Conservation (phyloP, 2,888 invertebrate genomes). For the Erynnis tages region DNA sequence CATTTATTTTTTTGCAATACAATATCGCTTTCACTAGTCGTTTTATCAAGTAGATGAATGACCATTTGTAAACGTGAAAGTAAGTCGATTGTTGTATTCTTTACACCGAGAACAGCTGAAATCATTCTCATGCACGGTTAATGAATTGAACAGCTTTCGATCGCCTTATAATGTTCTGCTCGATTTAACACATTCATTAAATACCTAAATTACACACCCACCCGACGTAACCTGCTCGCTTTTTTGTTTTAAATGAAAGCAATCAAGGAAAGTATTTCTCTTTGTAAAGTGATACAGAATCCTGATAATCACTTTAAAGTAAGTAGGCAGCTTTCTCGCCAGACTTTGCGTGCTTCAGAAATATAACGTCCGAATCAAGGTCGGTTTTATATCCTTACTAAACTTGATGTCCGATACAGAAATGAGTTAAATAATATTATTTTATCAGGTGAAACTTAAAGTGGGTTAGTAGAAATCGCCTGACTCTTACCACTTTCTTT, state of each 20-base stretch:
- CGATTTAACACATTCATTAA: slow-evolving; percentile 45
- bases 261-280: slow-evolving; percentile 44
- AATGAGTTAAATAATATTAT: too few relatives aligned
- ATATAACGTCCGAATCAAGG: slow-evolving; percentile 26
- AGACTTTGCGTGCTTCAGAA: slow-evolving; percentile 36
- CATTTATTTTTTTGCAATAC: slow-evolving; percentile 72
- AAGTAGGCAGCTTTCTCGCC: slow-evolving; percentile 51
- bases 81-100: slow-evolving; percentile 62
- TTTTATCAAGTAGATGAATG: slow-evolving; percentile 69
- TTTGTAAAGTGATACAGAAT: slow-evolving; percentile 42
- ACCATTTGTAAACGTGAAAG: slow-evolving; percentile 74
- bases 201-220: slow-evolving; percentile 45
- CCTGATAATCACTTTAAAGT: slow-evolving; percentile 51
- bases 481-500: too few relatives aligned
- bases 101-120: slow-evolving; percentile 44
- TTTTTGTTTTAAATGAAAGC: slow-evolving; percentile 38
- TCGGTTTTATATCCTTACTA: not conserved
- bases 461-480: not conserved
- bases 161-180: slow-evolving; percentile 48
- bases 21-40: slow-evolving; percentile 76
- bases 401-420: too few relatives aligned
- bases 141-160: slow-evolving; percentile 55
- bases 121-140: slow-evolving; percentile 55
- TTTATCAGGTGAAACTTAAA: not conserved
- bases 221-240: slow-evolving; percentile 32